These are phyloP conservation scores for Piprites chloris DNA, from an alignment of 2,113 vertebrate genomes.

Conservation along the genomic window DNA sequence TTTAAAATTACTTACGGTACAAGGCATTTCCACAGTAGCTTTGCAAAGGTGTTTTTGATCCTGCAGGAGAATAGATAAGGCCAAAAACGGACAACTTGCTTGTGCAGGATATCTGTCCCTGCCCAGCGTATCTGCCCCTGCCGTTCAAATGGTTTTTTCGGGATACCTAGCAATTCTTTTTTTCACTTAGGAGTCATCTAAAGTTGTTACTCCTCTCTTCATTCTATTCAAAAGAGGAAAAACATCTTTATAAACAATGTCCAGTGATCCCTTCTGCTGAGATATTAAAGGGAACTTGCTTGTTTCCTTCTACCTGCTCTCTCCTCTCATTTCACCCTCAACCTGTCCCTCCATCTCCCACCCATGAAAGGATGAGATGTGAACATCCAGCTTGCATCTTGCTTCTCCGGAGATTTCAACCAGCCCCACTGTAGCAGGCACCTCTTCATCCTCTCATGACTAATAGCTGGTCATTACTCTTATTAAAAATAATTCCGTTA, in stretches of 20 bases:
- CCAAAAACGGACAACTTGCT: background rate
- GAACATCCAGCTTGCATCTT: background rate
- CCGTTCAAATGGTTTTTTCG: background rate
- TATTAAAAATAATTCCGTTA: background rate
- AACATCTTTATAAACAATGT: background rate
- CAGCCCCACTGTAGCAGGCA: fast-evolving
- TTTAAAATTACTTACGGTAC: background rate
- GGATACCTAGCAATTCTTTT: background rate
- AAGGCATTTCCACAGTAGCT: background rate
- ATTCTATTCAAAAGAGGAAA: background rate
- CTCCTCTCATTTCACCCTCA: background rate
- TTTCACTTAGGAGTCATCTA: background rate
- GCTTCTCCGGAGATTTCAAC: background rate
- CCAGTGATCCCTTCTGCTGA: background rate
- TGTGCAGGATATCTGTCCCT: background rate
- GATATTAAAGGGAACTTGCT: background rate
- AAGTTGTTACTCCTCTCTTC: background rate
- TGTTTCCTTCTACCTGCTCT: background rate
- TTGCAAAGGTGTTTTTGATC: background rate
- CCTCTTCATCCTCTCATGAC: background rate
- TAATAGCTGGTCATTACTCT: background rate
- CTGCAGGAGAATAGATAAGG: background rate
- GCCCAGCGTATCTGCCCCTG: no score
- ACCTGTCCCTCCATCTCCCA: background rate
- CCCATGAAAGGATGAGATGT: background rate